A percentile compares a stretch with the other conserved stretches of the same genome.
phyloP scores from a whole-genome alignment of 2,888 invertebrate species.

The Nemoura dubitans region DNA sequence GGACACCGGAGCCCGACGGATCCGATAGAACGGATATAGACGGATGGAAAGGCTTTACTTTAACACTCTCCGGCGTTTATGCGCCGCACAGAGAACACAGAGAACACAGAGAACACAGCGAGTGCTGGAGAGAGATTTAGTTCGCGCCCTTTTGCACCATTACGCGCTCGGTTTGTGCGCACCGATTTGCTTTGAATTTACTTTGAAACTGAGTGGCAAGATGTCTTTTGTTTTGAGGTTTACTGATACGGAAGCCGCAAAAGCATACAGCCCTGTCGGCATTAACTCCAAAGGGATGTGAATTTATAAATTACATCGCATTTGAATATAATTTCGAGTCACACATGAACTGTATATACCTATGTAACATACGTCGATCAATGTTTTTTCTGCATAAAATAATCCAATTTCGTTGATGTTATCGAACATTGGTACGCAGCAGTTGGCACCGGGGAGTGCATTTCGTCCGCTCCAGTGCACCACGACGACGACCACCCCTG shows the following conservation, averaged over 20 bases:
- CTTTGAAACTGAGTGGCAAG: neutral
- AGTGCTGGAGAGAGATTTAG: neutral
- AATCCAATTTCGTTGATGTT: too few species aligned
- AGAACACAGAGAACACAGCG: neutral
- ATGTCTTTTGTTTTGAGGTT: neutral
- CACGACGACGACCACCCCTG: too few species aligned
- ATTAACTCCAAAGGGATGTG: neutral
- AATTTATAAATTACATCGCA: too few species aligned
- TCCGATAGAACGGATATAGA: too few species aligned
- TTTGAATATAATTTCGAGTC: too few species aligned
- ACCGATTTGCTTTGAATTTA: neutral
- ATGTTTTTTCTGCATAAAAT: too few species aligned
- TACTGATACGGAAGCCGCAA: neutral
- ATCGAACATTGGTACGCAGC: too few species aligned
- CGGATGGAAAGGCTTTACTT: neutral
- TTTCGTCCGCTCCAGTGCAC: too few species aligned
- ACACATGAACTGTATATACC: too few species aligned
- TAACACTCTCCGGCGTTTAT: neutral
- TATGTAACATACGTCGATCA: too few species aligned
- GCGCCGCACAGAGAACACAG: neutral
- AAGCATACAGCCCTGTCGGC: neutral
- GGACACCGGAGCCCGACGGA: neutral
- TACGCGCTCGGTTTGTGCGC: neutral
- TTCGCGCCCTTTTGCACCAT: neutral
- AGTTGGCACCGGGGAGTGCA: too few species aligned